phyloP scores from a whole-genome alignment of 2,797 vertebrate species.

The Sebastes taczanowskii region DNA sequence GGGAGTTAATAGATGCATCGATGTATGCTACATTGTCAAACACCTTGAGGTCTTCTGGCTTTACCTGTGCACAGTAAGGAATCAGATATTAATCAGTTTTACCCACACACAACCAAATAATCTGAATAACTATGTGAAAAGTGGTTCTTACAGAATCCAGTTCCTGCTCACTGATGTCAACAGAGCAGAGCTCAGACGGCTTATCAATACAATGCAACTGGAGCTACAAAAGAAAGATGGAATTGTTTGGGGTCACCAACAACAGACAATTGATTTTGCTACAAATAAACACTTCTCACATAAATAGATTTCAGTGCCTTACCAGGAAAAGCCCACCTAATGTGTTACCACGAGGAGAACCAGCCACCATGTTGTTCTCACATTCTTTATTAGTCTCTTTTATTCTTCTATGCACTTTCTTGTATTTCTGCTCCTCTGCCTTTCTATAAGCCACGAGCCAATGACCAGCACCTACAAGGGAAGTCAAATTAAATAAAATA shows the following conservation, averaged over 20 bases:
- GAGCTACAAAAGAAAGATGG: conserved; percentile 62
- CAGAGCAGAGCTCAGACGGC: conserved; percentile 75
- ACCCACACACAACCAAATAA: background rate
- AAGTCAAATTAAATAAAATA: background rate
- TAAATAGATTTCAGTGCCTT: conserved; percentile 4
- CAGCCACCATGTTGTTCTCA: background rate
- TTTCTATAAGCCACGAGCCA: conserved; percentile 72
- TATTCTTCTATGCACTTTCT: conserved; percentile 2
- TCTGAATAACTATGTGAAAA: background rate
- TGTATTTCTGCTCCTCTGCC: conserved; percentile 50
- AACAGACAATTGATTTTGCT: background rate
- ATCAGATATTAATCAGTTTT: background rate
- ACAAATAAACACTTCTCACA: background rate
- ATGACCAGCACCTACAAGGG: conserved; percentile 63
- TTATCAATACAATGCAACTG: conserved; percentile 68
- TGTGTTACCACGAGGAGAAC: conserved; percentile 7
- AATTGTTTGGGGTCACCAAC: background rate
- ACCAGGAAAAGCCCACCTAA: conserved; percentile 77
- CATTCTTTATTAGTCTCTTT: conserved; percentile 12
- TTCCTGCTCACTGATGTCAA: conserved; percentile 74
- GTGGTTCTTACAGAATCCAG: conserved; percentile 69
- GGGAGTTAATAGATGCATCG: conserved; percentile 75
- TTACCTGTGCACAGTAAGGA: conserved; percentile 59
- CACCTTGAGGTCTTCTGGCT: conserved; percentile 65
- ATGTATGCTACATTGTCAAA: conserved; percentile 78